Evolutionary conservation across 2,797 vertebrate genomes (phyloP).

Genomic region (Pipistrellus pygmaeus): DNA sequence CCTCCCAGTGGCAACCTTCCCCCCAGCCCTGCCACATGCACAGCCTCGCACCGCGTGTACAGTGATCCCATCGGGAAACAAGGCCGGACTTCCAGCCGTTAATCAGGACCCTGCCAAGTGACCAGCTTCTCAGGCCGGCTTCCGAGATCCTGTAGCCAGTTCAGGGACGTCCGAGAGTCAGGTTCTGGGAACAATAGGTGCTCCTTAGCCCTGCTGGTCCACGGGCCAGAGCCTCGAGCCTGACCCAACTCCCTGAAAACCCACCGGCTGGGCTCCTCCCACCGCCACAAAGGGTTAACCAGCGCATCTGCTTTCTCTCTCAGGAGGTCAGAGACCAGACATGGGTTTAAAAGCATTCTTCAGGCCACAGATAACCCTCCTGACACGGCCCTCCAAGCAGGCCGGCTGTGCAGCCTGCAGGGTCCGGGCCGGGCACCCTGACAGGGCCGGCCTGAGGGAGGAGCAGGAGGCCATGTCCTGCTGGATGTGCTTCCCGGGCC

Average conservation of each 20-base stretch:
- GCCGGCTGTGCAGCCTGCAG: background rate
- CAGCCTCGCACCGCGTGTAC: background rate
- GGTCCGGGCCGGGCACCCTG: background rate
- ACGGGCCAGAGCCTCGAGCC: background rate
- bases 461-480: background rate
- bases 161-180: background rate
- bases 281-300: conserved; percentile 60
- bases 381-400: background rate
- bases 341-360: conserved; percentile 79
- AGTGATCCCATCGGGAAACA: background rate
- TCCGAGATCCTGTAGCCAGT: background rate
- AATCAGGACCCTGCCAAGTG: conserved; percentile 45
- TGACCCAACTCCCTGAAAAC: background rate
- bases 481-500: background rate
- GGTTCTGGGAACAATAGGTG: background rate
- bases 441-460: background rate
- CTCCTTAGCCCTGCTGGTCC: conserved; percentile 39
- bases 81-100: background rate
- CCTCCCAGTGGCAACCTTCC: background rate
- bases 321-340: conserved; percentile 65
- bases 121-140: background rate
- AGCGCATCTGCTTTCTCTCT: conserved; percentile 75
- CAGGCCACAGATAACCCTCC: conserved; percentile 70
- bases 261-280: background rate
- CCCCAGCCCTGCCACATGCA: background rate